phyloP scores from a whole-genome alignment of 92 coral and sea anemone species.

The Isaurus tuberculatus region DNA sequence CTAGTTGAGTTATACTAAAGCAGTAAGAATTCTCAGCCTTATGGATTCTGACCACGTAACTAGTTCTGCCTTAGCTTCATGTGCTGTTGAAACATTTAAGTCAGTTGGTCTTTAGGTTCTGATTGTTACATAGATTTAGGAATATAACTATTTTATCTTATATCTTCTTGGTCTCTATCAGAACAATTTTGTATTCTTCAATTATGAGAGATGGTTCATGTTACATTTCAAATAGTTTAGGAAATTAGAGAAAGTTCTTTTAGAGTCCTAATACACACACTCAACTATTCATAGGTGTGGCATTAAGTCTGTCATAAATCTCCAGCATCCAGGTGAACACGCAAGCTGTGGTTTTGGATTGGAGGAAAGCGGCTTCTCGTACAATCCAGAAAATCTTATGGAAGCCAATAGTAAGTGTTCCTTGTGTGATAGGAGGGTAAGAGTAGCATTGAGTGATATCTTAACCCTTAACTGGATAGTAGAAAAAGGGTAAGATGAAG shows the following conservation, averaged over 20 bases:
- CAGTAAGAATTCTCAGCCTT: no score
- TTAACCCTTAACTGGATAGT: not conserved
- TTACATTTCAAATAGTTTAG: not conserved
- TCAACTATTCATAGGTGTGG: slow-evolving; percentile 59
- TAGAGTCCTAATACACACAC: not conserved
- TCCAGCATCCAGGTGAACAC: slow-evolving; percentile 97
- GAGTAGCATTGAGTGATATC: no score
- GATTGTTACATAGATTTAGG: no score
- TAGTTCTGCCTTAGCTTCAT: no score
- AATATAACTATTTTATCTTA: no score
- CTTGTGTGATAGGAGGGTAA: not conserved
- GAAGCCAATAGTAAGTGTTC: slow-evolving; percentile 81
- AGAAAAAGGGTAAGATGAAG: no score
- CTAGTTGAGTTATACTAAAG: no score
- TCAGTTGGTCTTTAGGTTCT: no score
- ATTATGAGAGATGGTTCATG: not conserved
- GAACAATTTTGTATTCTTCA: no score
- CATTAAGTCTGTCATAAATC: slow-evolving; percentile 88
- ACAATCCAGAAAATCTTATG: slow-evolving; percentile 92
- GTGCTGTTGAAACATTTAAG: no score
- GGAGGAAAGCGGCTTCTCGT: slow-evolving; percentile 92
- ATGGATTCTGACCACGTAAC: no score
- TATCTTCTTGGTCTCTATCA: no score
- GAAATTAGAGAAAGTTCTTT: not conserved
- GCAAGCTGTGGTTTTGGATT: slow-evolving; percentile 96